These are phyloP conservation scores for Bubo blakistoni DNA, from an alignment of 2,113 vertebrate species.

Conservation along the genomic window DNA sequence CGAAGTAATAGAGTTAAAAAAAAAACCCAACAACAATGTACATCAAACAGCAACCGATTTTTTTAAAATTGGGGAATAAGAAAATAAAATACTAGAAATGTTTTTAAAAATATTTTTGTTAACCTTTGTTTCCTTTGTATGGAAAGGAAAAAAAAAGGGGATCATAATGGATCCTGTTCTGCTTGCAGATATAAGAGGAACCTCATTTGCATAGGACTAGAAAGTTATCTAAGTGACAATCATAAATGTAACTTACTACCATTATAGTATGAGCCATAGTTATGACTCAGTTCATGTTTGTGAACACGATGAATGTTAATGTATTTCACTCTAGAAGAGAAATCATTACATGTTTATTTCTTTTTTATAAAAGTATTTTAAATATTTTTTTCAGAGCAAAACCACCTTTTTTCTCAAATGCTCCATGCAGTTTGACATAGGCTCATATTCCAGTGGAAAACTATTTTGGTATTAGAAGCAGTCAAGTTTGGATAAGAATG, in stretches of 20 bases:
- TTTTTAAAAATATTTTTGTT: neutral
- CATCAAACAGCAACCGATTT: neutral
- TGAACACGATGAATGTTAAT: neutral
- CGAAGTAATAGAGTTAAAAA: neutral
- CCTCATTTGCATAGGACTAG: neutral
- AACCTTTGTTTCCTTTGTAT: neutral
- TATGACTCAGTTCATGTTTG: neutral
- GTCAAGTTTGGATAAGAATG: neutral
- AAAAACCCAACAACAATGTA: neutral
- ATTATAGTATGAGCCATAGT: neutral
- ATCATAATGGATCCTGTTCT: neutral
- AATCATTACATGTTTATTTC: neutral
- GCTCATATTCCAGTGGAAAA: neutral
- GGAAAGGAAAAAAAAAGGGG: neutral
- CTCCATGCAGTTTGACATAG: neutral
- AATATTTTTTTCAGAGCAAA: neutral
- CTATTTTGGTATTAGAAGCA: neutral
- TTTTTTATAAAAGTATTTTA: neutral
- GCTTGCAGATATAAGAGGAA: neutral
- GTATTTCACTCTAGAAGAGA: neutral
- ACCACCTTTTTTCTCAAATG: neutral
- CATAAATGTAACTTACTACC: neutral
- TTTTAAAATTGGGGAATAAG: neutral
- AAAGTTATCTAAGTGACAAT: neutral
- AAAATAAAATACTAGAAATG: neutral